phyloP scores from a whole-genome alignment of 2,113 vertebrate genomes.

The Pleuronectes platessa region DNA sequence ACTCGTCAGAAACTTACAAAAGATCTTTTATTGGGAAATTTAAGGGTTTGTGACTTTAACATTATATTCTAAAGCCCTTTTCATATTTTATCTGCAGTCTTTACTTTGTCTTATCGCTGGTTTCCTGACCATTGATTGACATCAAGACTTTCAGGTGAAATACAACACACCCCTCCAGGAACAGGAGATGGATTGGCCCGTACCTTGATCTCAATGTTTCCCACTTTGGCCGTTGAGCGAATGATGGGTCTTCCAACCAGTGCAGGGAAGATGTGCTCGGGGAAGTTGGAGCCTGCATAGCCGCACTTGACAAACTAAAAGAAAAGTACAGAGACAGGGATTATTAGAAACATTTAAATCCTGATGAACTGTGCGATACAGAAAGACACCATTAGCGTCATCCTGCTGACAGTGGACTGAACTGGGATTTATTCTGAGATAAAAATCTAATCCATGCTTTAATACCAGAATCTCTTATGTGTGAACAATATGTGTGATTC shows the following conservation, averaged over 20 bases:
- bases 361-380: background rate
- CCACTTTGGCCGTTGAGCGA: conserved; percentile 98
- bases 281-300: conserved; percentile 98
- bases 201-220: conserved; percentile 99
- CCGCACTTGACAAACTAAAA: conserved; percentile 98
- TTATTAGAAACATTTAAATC: conserved; percentile 18
- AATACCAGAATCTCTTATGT: no score
- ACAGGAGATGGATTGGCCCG: conserved; percentile 31
- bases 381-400: background rate
- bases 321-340: conserved; percentile 7
- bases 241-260: conserved; percentile 99
- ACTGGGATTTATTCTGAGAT: no score
- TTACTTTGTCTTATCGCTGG: background rate
- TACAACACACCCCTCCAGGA: no score
- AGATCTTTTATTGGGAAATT: background rate
- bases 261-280: conserved; percentile 99
- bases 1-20: background rate
- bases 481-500: no score
- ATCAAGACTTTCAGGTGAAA: background rate
- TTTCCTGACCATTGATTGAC: background rate
- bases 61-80: background rate
- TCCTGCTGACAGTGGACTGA: background rate
- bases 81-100: background rate
- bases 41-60: background rate
- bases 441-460: no score